Base-by-base conservation (phyloP, 1,140 invertebrate genomes). In the Drosophila guanche region DNA sequence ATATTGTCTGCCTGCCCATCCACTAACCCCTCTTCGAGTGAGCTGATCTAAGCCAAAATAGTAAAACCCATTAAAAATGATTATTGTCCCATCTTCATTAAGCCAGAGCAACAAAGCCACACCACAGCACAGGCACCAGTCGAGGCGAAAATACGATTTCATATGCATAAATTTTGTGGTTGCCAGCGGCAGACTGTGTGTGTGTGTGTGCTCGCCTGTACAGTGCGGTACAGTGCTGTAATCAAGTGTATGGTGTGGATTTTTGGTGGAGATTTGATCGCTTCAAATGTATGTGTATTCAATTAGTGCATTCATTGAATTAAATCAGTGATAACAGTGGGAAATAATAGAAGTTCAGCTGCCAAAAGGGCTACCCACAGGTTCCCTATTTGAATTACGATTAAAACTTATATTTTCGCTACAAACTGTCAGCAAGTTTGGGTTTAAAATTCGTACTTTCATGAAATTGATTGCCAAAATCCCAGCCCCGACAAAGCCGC, bases 41-140 rank as follows among this genome's bases (percentile, higher is more conserved):
- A 57, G 72, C 72, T 76, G 50, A 77, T 73, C 56, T 83, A 50
- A 61, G 55, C 72, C 65, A 76, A 67, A 69, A 79, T 79, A 83
- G 79, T 84, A 65, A 74, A 72, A 78, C 74, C 79, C 60, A 86
- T 88, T 83, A 88, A 85, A 85, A 86, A 70, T 81, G 65, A 85
- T 85, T 85, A 86, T 85, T 85, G 69, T 76, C 68, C 72, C 76
- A 73, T 74, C 81, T 77, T 85, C 73, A 86, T 80, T 80, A 86
- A 67, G 53, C 25, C 45, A 52, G 23, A 61, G 45, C 57, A 69
- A 72, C 69, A 72, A 71, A 71, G 68, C 56, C 55, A 52, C 56
- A 52, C 54, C 48, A 33, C 29, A 29, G 3, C 1, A 10, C 7
- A 8, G 6, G 50, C 40, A 50, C 60, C 69, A 65, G 73, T 74